These are phyloP conservation scores for Hystrix cristata DNA, from an alignment of 2,113 vertebrate genomes.

Conservation along the genomic window DNA sequence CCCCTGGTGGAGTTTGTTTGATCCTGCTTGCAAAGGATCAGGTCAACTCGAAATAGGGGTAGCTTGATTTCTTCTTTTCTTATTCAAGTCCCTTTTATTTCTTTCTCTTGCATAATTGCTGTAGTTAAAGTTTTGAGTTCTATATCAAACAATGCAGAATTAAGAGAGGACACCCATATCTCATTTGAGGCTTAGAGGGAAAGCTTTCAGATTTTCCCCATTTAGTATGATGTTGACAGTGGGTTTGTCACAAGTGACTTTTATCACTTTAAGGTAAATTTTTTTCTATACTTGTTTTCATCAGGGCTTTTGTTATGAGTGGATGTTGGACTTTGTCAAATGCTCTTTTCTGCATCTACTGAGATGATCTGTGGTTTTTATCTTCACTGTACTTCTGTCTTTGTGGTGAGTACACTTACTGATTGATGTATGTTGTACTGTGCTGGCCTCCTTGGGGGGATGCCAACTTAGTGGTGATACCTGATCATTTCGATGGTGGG, in stretches of 20 bases:
- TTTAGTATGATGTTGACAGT: background rate
- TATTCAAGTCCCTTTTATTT: background rate
- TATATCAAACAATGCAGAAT: background rate
- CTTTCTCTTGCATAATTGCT: background rate
- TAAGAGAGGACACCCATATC: background rate
- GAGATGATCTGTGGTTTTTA: background rate
- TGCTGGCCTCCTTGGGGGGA: background rate
- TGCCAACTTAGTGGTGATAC: background rate
- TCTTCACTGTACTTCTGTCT: background rate
- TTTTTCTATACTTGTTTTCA: background rate
- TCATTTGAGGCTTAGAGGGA: background rate
- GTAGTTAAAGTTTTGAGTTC: background rate
- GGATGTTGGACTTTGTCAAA: background rate
- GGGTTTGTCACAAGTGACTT: background rate
- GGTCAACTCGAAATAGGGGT: background rate
- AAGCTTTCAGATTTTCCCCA: background rate
- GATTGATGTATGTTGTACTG: too few relatives aligned
- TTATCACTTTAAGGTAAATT: background rate
- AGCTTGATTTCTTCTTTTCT: background rate
- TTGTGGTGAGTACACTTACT: background rate
- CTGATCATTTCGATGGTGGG: background rate
- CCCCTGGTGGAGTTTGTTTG: background rate
- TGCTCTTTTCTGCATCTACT: background rate
- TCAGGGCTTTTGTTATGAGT: background rate
- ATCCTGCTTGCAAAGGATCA: background rate